A percentile compares a stretch with the other conserved stretches of the same genome.
Evolutionary conservation across 2,113 vertebrate species (phyloP).

Genomic region (Micromys minutus): DNA sequence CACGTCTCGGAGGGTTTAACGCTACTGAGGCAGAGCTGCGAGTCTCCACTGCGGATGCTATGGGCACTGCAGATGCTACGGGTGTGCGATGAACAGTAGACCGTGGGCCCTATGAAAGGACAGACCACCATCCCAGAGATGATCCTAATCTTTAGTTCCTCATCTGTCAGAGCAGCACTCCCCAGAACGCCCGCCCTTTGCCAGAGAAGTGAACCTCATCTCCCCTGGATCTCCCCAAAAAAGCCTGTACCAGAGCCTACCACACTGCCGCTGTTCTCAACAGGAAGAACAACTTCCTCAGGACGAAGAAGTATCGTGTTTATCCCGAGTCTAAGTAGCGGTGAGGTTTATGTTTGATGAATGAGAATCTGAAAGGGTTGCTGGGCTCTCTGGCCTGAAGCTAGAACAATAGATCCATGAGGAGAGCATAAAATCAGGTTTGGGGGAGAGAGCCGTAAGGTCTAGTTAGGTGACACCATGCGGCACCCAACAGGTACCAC

Average conservation of each 20-base stretch:
- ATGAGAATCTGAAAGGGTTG: not conserved
- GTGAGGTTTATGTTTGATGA: not conserved
- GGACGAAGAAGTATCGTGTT: not conserved
- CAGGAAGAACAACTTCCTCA: not conserved
- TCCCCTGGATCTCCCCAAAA: not conserved
- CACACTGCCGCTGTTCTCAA: not conserved
- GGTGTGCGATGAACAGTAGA: fast-evolving
- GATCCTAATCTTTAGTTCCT: not conserved
- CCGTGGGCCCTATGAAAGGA: not conserved
- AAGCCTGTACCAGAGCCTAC: not conserved
- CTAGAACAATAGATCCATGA: not conserved
- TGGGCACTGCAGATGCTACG: fast-evolving
- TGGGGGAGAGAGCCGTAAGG: fast-evolving
- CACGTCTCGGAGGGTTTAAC: not conserved
- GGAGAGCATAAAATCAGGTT: fast-evolving
- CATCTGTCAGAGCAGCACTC: not conserved
- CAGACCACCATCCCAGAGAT: fast-evolving
- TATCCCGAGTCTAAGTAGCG: not conserved
- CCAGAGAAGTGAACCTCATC: not conserved
- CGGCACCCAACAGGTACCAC: not conserved
- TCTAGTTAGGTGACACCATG: not conserved
- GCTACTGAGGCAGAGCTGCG: not conserved
- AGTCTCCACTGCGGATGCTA: not conserved
- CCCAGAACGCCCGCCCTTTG: not conserved
- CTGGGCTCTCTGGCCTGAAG: not conserved